Base-by-base conservation (phyloP, 2,797 vertebrate genomes). In the Hemitrygon akajei region DNA sequence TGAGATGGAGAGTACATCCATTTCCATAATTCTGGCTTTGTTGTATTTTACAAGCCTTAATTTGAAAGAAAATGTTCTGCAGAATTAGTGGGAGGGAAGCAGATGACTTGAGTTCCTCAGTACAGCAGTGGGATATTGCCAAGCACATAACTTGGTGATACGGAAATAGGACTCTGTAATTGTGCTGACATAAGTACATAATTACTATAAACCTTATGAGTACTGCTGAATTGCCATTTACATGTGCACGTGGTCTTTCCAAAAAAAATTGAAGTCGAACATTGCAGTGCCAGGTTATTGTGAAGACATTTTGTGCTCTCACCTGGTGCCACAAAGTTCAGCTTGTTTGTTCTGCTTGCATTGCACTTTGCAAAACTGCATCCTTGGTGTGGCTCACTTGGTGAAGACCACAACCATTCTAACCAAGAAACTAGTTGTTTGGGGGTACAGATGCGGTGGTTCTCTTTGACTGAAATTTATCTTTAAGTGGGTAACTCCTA, bases 31-130 rank as follows among this genome's bases (percentile, higher is more conserved):
- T 56, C 47, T 56, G 91, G 71, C 91, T 93, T 56, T 92, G 91
- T 92, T 76, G 91, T 37, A 40, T 76, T 75, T 93, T 75, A 93
- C 37, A 76, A 93, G 91, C 91, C 91, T 93, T 93, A 93, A 93
- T 76, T 91, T 91, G 71, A 71, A 76, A 75, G 73, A 75, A 92
- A 75, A 92, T 27, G 27, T 47, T 93, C 25, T 76, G 73, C 73
- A 76, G 91, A 71, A 93, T 75, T 56, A 27, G 40, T n/a, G 91
- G 91, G 91, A 76, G 91, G 91, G 91, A 92, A 92, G 91, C 91
- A 92, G 69, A 92, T 92, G 91, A 73, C 91, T 73, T 30, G 66
- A 93, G 69, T 93, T 93, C 66, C 47, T 93, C 91, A 71, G 56
- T 40, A 76, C 69, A 75, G 30, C 89, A 71, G 34, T 93, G 91